A percentile compares a stretch with the other conserved stretches of the same genome.
Conservation (phyloP, 2,888 invertebrate genomes). For the Smittia sp. region DNA sequence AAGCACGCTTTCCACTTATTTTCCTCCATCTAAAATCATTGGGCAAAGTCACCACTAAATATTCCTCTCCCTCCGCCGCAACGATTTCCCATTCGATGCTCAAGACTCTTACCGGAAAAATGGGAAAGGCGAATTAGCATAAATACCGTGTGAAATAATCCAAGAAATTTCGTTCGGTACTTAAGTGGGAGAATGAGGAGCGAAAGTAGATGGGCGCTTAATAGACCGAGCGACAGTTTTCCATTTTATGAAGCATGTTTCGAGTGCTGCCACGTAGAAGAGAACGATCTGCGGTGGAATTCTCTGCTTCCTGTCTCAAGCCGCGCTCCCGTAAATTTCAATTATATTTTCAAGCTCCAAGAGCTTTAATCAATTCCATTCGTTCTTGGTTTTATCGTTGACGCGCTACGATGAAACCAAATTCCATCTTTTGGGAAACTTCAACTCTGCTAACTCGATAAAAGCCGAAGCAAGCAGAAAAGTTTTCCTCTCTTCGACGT, state of each 20-base stretch:
- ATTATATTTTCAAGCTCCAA: conserved; percentile 4
- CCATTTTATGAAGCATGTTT: background rate
- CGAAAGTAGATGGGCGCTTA: background rate
- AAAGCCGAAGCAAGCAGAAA: too few relatives aligned
- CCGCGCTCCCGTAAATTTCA: conserved; percentile 1
- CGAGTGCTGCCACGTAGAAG: background rate
- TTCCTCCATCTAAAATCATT: background rate
- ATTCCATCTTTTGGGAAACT: too few relatives aligned
- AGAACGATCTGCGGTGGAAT: background rate
- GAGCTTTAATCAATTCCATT: conserved; percentile 31
- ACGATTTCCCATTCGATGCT: background rate
- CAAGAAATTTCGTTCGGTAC: background rate
- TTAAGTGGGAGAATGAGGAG: background rate
- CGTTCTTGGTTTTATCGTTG: background rate
- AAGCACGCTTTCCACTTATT: background rate
- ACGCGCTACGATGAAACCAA: too few relatives aligned
- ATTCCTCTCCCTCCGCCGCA: background rate
- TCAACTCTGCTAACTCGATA: too few relatives aligned
- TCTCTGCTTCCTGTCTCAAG: background rate
- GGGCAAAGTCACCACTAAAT: conserved; percentile 1
- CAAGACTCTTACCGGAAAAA: background rate
- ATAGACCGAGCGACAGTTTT: background rate
- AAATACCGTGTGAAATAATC: conserved; percentile 30
- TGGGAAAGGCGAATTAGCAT: conserved; percentile 16
- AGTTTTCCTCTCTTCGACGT: too few relatives aligned